phyloP scores from a whole-genome alignment of 30 jellyfish, hydroid and myxozoan species.

The Cassiopea andromeda region DNA sequence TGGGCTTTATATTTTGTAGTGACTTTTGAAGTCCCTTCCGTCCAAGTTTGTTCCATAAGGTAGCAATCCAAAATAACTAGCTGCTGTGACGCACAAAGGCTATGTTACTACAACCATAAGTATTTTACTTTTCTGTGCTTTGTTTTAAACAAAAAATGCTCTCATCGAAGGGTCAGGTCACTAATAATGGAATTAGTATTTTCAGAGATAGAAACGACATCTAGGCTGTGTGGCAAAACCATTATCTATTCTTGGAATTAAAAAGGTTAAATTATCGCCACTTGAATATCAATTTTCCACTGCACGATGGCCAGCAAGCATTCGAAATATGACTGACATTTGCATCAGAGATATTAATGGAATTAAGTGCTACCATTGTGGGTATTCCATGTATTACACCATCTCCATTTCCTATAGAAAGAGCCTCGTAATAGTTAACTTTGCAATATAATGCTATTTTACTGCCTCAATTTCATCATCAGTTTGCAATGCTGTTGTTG shows the following conservation, averaged over 20 bases:
- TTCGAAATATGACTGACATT: slow-evolving; percentile 17
- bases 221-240: slow-evolving; percentile 30
- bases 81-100: no score
- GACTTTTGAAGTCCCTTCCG: no score
- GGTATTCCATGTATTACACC: no score
- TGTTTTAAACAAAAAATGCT: neutral
- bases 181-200: slow-evolving; percentile 18
- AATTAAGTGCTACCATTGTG: slow-evolving; percentile 23
- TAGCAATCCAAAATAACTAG: no score
- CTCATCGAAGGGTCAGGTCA: slow-evolving; percentile 60
- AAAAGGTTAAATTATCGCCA: slow-evolving; percentile 27
- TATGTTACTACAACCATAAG: no score
- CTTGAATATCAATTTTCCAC: slow-evolving; percentile 28
- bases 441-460: no score
- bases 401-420: neutral
- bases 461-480: no score
- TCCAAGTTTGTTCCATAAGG: no score
- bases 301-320: slow-evolving; percentile 30
- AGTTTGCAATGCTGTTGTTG: no score
- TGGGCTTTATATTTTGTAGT: no score
- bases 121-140: neutral
- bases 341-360: slow-evolving; percentile 19
- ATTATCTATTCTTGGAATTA: slow-evolving; percentile 62
- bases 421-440: no score
- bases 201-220: slow-evolving; percentile 19